Percentiles rank a stretch among this genome's conserved stretches.
phyloP scores from a whole-genome alignment of 2,797 vertebrate genomes.

The Acipenser transmontanus region DNA sequence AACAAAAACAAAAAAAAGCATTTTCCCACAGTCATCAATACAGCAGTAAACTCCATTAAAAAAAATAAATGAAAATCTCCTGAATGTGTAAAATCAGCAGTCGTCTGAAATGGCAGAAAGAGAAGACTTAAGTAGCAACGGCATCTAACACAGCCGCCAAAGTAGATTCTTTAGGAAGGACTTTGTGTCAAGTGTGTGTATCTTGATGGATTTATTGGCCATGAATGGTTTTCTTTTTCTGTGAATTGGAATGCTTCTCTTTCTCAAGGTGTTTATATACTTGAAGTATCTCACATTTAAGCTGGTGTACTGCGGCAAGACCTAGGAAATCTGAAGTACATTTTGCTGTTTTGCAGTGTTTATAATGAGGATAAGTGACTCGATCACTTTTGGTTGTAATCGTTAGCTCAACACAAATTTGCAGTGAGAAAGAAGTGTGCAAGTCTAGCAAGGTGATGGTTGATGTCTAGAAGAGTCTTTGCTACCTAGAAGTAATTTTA shows the following conservation, averaged over 20 bases:
- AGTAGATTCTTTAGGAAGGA: slow-evolving; percentile 4
- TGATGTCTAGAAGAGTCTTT: no score
- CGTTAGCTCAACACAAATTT: no score
- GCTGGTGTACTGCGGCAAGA: not conserved
- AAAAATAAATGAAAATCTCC: slow-evolving; percentile 13
- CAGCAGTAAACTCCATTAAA: slow-evolving; percentile 39
- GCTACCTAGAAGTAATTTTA: no score
- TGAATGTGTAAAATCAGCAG: slow-evolving; percentile 29
- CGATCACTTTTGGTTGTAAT: no score
- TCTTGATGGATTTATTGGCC: slow-evolving; percentile 4
- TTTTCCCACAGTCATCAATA: slow-evolving; percentile 29
- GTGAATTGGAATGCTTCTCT: not conserved
- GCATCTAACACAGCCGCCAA: slow-evolving; percentile 13
- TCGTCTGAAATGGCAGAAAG: slow-evolving; percentile 35
- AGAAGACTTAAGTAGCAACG: slow-evolving; percentile 18
- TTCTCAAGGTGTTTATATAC: slow-evolving; percentile 10
- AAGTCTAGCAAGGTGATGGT: no score
- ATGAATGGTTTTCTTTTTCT: slow-evolving; percentile 1
- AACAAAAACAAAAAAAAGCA: slow-evolving; percentile 13
- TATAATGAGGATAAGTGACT: not conserved
- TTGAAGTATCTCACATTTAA: slow-evolving; percentile 11
- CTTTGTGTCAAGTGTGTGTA: not conserved
- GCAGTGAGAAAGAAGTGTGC: no score
- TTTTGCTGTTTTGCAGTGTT: slow-evolving; percentile 8
- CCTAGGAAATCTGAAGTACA: not conserved